Conservation (phyloP, 2,797 vertebrate genomes). For the Zenarchopterus dispar region DNA sequence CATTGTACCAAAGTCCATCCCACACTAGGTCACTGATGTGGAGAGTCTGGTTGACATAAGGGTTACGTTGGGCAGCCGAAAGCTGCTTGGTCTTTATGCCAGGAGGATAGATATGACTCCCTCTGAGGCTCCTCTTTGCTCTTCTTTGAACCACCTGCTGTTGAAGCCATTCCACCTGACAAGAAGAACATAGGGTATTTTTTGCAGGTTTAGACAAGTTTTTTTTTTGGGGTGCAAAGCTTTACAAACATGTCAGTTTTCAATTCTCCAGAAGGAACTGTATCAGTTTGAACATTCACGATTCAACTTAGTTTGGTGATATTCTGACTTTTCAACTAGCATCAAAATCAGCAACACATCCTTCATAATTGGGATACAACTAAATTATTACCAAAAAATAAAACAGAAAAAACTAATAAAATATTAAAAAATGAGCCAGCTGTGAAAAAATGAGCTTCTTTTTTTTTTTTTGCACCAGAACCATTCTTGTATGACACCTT, state of each 20-base stretch:
- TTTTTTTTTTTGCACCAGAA: no score
- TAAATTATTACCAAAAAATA: no score
- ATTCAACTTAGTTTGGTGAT: not conserved
- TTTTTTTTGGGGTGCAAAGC: not conserved
- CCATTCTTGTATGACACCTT: no score
- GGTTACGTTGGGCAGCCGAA: slow-evolving; percentile 2
- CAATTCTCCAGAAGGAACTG: not conserved
- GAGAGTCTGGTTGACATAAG: slow-evolving; percentile 62
- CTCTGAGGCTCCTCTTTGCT: slow-evolving; percentile 86
- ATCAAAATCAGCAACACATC: not conserved
- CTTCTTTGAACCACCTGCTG: slow-evolving; percentile 91
- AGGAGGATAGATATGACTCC: slow-evolving; percentile 32
- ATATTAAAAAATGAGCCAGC: no score
- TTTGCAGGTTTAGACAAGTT: not conserved
- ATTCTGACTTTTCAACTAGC: not conserved
- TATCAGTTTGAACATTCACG: not conserved
- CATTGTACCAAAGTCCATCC: slow-evolving; percentile 93
- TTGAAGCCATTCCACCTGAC: slow-evolving; percentile 95
- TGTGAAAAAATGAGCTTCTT: no score
- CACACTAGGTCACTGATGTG: slow-evolving; percentile 88
- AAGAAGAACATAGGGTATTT: slow-evolving; percentile 26
- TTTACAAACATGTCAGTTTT: not conserved
- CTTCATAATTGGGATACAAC: no score
- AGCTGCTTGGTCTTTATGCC: slow-evolving; percentile 32
- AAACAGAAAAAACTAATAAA: no score